Evolutionary conservation across 2,113 vertebrate species (phyloP), one percentile per base, ranked within the genome.

Genomic region (Scalopus aquaticus): DNA sequence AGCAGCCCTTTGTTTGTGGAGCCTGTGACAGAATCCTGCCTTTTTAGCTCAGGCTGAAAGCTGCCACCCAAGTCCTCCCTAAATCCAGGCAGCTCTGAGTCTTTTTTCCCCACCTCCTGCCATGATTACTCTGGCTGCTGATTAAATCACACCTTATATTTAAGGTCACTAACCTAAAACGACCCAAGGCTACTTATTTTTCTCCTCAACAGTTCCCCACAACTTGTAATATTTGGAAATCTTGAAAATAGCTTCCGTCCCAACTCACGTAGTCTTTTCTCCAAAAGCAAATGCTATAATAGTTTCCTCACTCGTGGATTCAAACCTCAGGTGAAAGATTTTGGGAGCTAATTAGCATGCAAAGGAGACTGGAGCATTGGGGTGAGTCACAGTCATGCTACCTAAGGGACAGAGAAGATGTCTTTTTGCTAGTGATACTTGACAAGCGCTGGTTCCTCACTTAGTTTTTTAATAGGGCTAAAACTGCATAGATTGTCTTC

Each of bases 151-250:
- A 93, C 94, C 92, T 91, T 11, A 70, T 88, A 97, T 93, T 97
- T 97, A 97, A 96, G 94, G 95, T 97, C 96, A 94, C 89, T 97
- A 93, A 96, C 96, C 97, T 96, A 97, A 97, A 96, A 97, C 12
- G 90, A 97, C 94, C 96, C 92, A 73, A 67, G 90, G 77, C 72
- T 89, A 84, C 90, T 96, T 96, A 86, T 49, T 97, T 96, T 91
- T 92, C 72, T 93, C 64, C 70, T 91, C 84, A 74, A 15, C 91
- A 70, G 91, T 87, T 95, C 76, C 69, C 83, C 84, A 58, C 84
- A 79, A 84, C 90, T 96, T 95, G 65, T 46, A 95, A 96, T 95
- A 93, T 92, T 97, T 95, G 80, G 80, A 96, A 92, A 26, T 9
- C 79, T 93, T 93, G 92, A 91, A 97, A 96, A 96, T 96, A 96